These are phyloP conservation scores for Dysmachus trigonus DNA, from an alignment of 2,888 invertebrate species.

Conservation along the genomic window DNA sequence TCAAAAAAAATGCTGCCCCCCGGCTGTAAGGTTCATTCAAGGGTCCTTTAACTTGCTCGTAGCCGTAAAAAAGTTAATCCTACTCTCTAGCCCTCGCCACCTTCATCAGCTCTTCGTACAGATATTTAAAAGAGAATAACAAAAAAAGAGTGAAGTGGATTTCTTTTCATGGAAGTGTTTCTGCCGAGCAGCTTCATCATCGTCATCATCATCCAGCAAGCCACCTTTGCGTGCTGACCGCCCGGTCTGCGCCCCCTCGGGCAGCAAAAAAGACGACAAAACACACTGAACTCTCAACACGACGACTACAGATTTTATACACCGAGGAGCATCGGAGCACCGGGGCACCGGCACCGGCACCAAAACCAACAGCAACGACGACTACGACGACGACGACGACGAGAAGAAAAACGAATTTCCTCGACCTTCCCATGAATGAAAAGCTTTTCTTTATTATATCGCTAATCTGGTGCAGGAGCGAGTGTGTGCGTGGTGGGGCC, in stretches of 20 bases:
- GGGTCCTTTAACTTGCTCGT: background rate
- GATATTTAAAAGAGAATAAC: background rate
- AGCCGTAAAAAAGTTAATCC: background rate
- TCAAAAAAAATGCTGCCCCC: background rate
- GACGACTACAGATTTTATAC: no score
- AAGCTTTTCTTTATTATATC: slow-evolving; percentile 34
- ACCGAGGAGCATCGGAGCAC: background rate
- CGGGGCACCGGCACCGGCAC: background rate
- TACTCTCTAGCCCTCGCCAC: background rate
- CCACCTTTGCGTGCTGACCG: slow-evolving; percentile 9
- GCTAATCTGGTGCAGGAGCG: slow-evolving; percentile 27
- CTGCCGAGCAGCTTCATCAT: background rate
- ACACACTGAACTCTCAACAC: background rate
- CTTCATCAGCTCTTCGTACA: background rate
- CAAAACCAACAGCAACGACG: background rate
- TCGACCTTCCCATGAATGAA: slow-evolving; percentile 41
- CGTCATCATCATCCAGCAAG: background rate
- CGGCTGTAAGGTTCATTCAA: background rate
- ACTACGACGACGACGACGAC: background rate
- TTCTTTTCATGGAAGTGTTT: background rate
- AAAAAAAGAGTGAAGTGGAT: background rate
- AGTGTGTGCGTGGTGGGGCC: slow-evolving; percentile 5
- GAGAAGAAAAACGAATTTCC: slow-evolving; percentile 8
- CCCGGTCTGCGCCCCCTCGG: background rate
- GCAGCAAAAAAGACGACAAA: background rate